Percentiles rank a stretch among this genome's conserved stretches.
These are phyloP conservation scores for Philaenus spumarius DNA, from an alignment of 1,140 invertebrate species.

Conservation along the genomic window DNA sequence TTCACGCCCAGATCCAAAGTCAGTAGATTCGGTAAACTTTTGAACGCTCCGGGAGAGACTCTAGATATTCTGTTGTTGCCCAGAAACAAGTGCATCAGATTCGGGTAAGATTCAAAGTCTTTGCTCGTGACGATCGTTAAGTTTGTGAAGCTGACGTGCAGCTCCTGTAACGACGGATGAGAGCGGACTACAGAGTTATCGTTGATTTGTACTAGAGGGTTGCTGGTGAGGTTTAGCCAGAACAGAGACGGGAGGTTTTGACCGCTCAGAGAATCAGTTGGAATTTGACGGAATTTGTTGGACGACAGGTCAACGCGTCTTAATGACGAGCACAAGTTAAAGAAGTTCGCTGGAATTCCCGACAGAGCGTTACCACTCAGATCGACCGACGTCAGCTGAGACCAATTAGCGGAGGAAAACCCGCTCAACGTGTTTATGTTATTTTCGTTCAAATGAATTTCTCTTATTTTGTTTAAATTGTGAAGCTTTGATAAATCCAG, in stretches of 20 bases:
- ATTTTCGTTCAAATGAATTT: slow-evolving; percentile 67
- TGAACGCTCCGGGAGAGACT: slow-evolving; percentile 79
- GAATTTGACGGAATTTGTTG: slow-evolving; percentile 75
- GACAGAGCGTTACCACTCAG: slow-evolving; percentile 64
- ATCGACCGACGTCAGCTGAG: slow-evolving; percentile 61
- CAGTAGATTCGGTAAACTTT: slow-evolving; percentile 61
- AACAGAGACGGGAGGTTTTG: slow-evolving; percentile 61
- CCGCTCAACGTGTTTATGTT: slow-evolving; percentile 63
- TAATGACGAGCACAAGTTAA: slow-evolving; percentile 57
- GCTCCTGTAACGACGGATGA: slow-evolving; percentile 54
- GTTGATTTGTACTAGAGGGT: slow-evolving; percentile 64
- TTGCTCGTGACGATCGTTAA: slow-evolving; percentile 77
- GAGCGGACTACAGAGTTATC: slow-evolving; percentile 46
- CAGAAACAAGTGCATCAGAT: slow-evolving; percentile 64
- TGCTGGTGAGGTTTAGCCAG: slow-evolving; percentile 71
- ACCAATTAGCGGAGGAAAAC: slow-evolving; percentile 63
- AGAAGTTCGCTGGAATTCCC: slow-evolving; percentile 71
- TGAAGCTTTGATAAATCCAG: slow-evolving; percentile 68
- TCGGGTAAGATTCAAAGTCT: slow-evolving; percentile 77
- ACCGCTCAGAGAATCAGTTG: slow-evolving; percentile 66
- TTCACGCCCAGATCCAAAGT: slow-evolving; percentile 77
- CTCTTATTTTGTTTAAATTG: slow-evolving; percentile 62
- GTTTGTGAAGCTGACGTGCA: slow-evolving; percentile 74
- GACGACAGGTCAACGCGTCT: slow-evolving; percentile 67
- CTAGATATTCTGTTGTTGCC: slow-evolving; percentile 65